A percentile compares a stretch with the other conserved stretches of the same genome.
phyloP scores from a whole-genome alignment of 2,888 invertebrate genomes.

The Amphimallon solstitiale region DNA sequence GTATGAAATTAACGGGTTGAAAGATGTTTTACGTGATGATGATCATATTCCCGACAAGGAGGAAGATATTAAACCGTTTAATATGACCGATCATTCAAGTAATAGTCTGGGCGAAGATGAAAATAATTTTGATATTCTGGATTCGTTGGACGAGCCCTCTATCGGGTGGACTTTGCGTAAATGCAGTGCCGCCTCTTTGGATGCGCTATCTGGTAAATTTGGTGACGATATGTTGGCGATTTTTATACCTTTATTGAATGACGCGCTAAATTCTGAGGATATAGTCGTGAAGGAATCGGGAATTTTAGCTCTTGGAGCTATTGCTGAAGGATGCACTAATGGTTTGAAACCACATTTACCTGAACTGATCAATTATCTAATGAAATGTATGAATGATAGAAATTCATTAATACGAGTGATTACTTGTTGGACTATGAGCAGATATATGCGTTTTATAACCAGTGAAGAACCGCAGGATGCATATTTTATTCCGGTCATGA shows the following conservation, averaged over 20 bases:
- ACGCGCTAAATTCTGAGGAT: conserved; percentile 91
- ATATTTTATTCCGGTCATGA: conserved; percentile 78
- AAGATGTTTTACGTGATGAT: conserved; percentile 96
- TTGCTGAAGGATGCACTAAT: conserved; percentile 68
- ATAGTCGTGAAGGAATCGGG: conserved; percentile 97
- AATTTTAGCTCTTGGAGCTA: conserved; percentile 83
- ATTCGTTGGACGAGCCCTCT: conserved; percentile 60
- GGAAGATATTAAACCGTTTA: conserved; percentile 98
- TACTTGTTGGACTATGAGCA: conserved; percentile 81
- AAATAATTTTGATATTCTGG: conserved; percentile 76
- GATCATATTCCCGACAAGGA: conserved; percentile 95
- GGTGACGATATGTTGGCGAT: conserved; percentile 92
- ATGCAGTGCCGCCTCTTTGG: conserved; percentile 97
- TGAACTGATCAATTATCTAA: conserved; percentile 75
- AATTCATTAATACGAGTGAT: conserved; percentile 78
- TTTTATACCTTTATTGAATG: conserved; percentile 93
- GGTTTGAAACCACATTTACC: conserved; percentile 76
- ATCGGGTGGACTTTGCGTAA: conserved; percentile 93
- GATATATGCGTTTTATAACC: conserved; percentile 80
- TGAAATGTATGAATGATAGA: conserved; percentile 73
- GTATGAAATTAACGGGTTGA: conserved; percentile 91
- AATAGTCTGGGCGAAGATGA: conserved; percentile 69
- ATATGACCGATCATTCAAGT: conserved; percentile 74
- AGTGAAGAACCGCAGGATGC: conserved; percentile 64
- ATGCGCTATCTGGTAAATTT: conserved; percentile 96